Percentiles rank a stretch among this genome's conserved stretches.
Conservation (phyloP, 2,888 invertebrate genomes). For the Nomada fucata region DNA sequence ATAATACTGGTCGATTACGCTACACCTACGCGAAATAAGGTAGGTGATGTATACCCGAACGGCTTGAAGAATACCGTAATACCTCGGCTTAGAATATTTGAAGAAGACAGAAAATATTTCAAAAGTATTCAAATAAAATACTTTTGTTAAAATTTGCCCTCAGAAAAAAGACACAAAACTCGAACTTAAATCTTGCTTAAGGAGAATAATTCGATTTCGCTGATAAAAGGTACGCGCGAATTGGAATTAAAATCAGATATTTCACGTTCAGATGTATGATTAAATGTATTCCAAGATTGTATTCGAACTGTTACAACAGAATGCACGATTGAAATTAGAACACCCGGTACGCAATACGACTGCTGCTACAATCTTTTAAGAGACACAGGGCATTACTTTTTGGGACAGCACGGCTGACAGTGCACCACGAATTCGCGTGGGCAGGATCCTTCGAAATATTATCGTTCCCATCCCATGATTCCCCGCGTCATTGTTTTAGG, state of each 20-base stretch:
- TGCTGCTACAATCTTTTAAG: slow-evolving; percentile 70
- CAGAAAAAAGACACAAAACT: no score
- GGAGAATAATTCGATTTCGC: no score
- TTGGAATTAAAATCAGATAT: no score
- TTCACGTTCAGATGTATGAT: no score
- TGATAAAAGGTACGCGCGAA: neutral
- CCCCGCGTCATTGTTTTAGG: slow-evolving; percentile 71
- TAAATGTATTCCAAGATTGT: no score
- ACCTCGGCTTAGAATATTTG: neutral
- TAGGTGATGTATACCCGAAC: neutral
- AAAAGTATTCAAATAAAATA: no score
- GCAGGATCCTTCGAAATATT: slow-evolving; percentile 72
- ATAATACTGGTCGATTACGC: slow-evolving; percentile 15
- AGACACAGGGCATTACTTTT: slow-evolving; percentile 74
- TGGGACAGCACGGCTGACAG: slow-evolving; percentile 61
- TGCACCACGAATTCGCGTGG: slow-evolving; percentile 63
- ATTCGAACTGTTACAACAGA: no score
- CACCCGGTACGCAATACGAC: slow-evolving; percentile 60
- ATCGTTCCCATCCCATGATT: slow-evolving; percentile 63
- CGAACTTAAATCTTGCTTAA: no score
- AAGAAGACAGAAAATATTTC: no score
- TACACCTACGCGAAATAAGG: slow-evolving; percentile 15
- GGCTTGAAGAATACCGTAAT: neutral
- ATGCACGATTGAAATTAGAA: slow-evolving; percentile 23
- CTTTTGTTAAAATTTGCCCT: no score